Evolutionary conservation across 2,113 vertebrate species (phyloP), one percentile per base, ranked within the genome.

Genomic region (Cariama cristata): DNA sequence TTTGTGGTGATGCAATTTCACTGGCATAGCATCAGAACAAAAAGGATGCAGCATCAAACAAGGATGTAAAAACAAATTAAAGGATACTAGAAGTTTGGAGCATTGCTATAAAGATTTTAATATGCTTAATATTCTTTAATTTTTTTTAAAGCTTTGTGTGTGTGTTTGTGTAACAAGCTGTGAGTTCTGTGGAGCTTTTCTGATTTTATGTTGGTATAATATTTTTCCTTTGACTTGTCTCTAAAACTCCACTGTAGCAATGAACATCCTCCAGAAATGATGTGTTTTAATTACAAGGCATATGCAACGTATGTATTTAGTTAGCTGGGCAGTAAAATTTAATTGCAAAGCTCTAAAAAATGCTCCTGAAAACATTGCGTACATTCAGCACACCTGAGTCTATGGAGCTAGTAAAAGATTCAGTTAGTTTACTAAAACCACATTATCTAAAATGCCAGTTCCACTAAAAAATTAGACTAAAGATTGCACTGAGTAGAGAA

Each of bases 11-110:
- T 91, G 35, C 77, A 97, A 50, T 90, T 97, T 86, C 67, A 77
- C 63, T 98, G 97, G 93, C 97, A 88, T 55, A 91, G 77, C 88
- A 97, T 97, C 96, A 88, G 76, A 96, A 95, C 91, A 95, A 96
- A 95, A 96, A 95, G 96, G 67, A 84, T 75, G 63, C 68, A 86
- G 73, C 66, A 74, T 96, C 94, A 97, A 97, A 93, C 82, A 68
- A 62, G 75, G 52, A 93, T 89, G 72, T 77, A 53, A 83, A 95
- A 81, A 58, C 62, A 93, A 97, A 96, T 97, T 94, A 95, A 94
- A 97, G 94, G 96, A 95, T 92, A 67, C 96, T 94, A 60, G 81
- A 87, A 75, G 60, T 96, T 82, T 91, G 80, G 95, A 95, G 82
- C 81, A 22, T 53, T 88, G 58, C 86, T 93, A 95, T 92, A 71